Conservation (phyloP, 2,888 invertebrate genomes). For the Lissocephala sabroskyi region DNA sequence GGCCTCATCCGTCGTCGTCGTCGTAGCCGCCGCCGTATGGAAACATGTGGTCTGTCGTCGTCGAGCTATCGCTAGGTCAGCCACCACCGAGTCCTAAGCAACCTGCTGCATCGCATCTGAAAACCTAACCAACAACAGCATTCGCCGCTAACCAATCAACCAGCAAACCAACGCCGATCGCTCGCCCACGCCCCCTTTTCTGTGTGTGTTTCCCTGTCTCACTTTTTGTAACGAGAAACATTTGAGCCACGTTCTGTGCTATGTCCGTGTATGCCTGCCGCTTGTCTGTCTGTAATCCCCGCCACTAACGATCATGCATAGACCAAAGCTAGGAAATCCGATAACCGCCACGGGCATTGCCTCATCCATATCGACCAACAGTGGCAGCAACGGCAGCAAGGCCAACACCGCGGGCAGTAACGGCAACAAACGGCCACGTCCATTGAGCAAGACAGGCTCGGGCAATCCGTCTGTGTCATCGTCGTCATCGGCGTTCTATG, state of each 20-base stretch:
- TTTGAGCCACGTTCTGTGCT: conserved; percentile 5
- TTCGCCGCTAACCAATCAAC: conserved; percentile 29
- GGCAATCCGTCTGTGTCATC: conserved; percentile 12
- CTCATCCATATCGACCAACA: conserved; percentile 54
- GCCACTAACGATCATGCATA: conserved; percentile 59
- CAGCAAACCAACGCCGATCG: conserved; percentile 9
- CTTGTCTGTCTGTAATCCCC: conserved; percentile 25
- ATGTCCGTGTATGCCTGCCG: conserved; percentile 21
- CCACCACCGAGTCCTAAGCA: conserved; percentile 9
- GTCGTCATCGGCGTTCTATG: conserved; percentile 25
- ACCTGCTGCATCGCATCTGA: conserved; percentile 31
- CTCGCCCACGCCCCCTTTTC: conserved; percentile 6
- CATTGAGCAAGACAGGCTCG: conserved; percentile 8
- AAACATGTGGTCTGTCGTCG: conserved; percentile 26
- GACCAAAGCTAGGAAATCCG: conserved; percentile 56
- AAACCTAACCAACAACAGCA: conserved; percentile 39
- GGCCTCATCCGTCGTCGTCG: conserved; percentile 14
- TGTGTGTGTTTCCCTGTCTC: too few relatives aligned
- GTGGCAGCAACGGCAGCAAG: conserved; percentile 11
- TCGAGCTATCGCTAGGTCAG: conserved; percentile 8
- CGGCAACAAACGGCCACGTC: conserved; percentile 8
- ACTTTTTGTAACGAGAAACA: conserved; percentile 3
- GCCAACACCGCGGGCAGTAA: too few relatives aligned
- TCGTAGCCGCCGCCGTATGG: conserved; percentile 29
- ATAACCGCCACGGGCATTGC: conserved; percentile 61